Evolutionary conservation across 2,113 vertebrate genomes (phyloP).

Genomic region (Piprites chloris): DNA sequence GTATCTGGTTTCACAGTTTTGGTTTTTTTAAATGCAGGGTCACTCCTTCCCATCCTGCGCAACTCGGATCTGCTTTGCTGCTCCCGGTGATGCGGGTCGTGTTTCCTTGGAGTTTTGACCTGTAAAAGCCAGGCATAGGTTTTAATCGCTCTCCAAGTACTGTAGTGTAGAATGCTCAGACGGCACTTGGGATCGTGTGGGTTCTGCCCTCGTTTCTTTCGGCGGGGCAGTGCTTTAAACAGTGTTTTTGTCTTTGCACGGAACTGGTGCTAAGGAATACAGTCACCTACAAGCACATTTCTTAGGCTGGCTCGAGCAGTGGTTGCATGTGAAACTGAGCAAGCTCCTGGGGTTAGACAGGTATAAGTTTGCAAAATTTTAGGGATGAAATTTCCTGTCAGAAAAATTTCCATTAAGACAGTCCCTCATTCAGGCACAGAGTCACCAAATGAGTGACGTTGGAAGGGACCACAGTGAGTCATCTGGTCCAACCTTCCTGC

Average conservation of each 20-base stretch:
- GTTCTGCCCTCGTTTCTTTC: accelerated
- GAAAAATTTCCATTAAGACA: neutral
- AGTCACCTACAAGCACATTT: accelerated
- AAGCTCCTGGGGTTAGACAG: neutral
- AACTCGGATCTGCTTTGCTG: neutral
- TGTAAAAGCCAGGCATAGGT: neutral
- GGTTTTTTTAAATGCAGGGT: neutral
- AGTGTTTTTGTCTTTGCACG: neutral
- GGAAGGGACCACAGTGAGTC: neutral
- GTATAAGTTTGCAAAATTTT: neutral
- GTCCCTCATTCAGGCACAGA: no score
- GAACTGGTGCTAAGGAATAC: neutral
- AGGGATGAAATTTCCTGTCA: neutral
- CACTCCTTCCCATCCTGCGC: neutral
- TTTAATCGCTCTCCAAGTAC: accelerated
- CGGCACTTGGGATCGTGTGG: accelerated
- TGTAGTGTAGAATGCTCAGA: accelerated
- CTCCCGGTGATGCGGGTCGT: accelerated
- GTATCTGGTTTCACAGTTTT: accelerated
- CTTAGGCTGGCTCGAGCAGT: neutral
- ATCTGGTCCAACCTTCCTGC: neutral
- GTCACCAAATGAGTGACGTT: no score
- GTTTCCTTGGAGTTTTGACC: neutral
- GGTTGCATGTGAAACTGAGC: accelerated
- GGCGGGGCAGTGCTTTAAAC: accelerated